Evolutionary conservation across 2,797 vertebrate species (phyloP), one percentile per base, ranked within the genome.

Genomic region (Pachyuromys duprasi): DNA sequence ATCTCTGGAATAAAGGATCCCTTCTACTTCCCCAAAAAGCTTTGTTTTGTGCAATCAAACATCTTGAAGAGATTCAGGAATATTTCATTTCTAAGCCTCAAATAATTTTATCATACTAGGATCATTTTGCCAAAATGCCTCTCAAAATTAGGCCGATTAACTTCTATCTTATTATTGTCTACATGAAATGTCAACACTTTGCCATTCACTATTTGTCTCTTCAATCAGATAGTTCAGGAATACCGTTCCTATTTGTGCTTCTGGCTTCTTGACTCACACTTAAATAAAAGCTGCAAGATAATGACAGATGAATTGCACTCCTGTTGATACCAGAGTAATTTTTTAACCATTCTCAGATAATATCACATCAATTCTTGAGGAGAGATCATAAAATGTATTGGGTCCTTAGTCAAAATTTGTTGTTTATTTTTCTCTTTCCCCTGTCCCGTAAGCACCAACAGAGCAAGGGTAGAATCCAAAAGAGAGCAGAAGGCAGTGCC

Each of bases 241-340:
- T 8, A 26, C 18, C 18, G 8, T 14, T 2, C 72, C 5, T 5
- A 45, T 6, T 31, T 14, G 17, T 26, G 4, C 3, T 8, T 42
- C 8, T 5, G 8, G 49, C 45, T 26, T 67, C 36, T 33, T 42
- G 55, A 70, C 14, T 2, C 36, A 72, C 31, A 3, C 9, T 53
- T 65, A 33, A 49, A 17, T 7, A 5, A 72, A 26, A 28, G 62
- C 4, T 31, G 3, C 6, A 17, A 26, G 74, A 5, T 15, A 17
- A 60, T 12, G n/a, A 53, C 3, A 28, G 4, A 2, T 9, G 3
- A 26, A 15, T 42, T 80, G 39, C 7, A 13, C 14, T 69, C 5
- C 20, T n/a, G 5, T 17, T 1, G 11, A 17, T 5, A 76, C 5
- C 0, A 4, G 18, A 7, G 20, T 6, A 65, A 80, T 0, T 20